Evolutionary conservation across 2,113 vertebrate species (phyloP).

Genomic region (Engystomops pustulosus): DNA sequence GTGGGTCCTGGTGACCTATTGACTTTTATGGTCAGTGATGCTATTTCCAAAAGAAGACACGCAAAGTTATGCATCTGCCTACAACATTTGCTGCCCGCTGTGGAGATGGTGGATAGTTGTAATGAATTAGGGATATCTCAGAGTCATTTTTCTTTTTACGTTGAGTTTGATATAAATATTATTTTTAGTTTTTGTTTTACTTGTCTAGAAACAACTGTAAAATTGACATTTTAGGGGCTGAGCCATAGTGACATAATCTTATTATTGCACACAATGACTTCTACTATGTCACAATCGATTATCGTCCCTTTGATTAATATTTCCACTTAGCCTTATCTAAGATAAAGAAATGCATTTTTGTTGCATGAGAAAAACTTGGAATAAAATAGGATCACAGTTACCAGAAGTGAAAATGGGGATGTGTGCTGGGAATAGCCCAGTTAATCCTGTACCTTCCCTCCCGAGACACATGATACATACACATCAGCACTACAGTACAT

Average conservation of each 20-base stretch:
- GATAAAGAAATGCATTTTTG: background rate
- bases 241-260: background rate
- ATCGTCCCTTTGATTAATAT: background rate
- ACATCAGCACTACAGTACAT: too few relatives aligned
- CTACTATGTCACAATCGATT: too few relatives aligned
- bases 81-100: conserved; percentile 35
- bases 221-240: background rate
- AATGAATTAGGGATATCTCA: conserved; percentile 37
- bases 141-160: background rate
- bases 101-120: conserved; percentile 2
- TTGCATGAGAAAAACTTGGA: background rate
- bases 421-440: too few relatives aligned
- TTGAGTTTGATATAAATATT: conserved; percentile 21
- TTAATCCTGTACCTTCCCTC: too few relatives aligned
- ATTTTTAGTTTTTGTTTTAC: conserved; percentile 9
- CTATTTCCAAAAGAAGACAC: conserved; percentile 48
- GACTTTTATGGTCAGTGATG: conserved; percentile 44
- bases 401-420: background rate
- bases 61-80: conserved; percentile 21
- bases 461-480: too few relatives aligned
- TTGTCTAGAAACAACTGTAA: conserved; percentile 8
- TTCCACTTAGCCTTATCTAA: background rate
- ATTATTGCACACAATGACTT: too few relatives aligned
- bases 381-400: background rate
- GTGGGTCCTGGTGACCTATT: conserved; percentile 52